These are phyloP conservation scores for Urocyon cinereoargenteus DNA, from an alignment of 2,797 vertebrate genomes.

Conservation along the genomic window DNA sequence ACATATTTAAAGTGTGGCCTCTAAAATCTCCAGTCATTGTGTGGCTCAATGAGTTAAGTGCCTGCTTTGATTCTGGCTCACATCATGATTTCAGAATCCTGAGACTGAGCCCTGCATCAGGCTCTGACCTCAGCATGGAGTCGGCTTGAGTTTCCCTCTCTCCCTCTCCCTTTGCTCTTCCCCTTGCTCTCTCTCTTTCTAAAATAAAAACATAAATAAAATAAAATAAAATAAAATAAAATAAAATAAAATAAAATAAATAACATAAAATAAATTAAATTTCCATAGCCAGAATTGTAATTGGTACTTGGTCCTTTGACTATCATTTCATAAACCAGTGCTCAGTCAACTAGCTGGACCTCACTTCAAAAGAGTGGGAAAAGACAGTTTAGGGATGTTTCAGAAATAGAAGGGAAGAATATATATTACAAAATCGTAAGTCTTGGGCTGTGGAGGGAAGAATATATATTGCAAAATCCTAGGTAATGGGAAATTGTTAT, in stretches of 20 bases:
- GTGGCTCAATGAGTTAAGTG: background rate
- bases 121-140: background rate
- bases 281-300: rapidly evolving
- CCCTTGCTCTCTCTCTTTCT: background rate
- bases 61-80: background rate
- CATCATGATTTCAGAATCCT: background rate
- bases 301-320: background rate
- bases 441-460: background rate
- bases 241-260: no score
- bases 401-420: background rate
- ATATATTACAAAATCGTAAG: background rate
- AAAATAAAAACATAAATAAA: background rate
- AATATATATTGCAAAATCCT: background rate
- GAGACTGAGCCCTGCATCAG: background rate
- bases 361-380: background rate
- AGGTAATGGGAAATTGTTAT: background rate
- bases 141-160: background rate
- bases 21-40: background rate
- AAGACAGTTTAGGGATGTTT: background rate
- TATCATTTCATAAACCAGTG: background rate
- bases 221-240: background rate
- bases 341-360: background rate
- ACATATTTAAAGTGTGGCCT: background rate
- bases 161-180: background rate
- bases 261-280: background rate